Conservation (phyloP, 2,113 vertebrate species). For the Rhinopithecus roxellana region DNA sequence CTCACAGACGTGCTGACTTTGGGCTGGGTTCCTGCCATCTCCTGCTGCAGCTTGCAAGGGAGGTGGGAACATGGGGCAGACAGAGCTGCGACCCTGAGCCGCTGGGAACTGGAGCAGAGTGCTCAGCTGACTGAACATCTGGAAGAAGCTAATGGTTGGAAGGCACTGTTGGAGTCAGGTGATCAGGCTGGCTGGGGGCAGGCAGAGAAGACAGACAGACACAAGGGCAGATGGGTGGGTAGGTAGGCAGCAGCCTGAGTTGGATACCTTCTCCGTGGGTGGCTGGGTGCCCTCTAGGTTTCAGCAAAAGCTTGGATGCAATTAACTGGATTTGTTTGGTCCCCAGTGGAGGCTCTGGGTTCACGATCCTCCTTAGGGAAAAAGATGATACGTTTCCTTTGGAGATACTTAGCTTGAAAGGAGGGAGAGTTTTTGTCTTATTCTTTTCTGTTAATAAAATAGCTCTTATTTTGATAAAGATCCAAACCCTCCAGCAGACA, state of each 20-base stretch:
- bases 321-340: conserved; percentile 1
- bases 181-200: background rate
- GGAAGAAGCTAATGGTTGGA: background rate
- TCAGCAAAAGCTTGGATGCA: conserved; percentile 41
- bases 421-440: background rate
- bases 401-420: conserved; percentile 28
- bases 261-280: background rate
- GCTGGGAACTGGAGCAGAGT: background rate
- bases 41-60: background rate
- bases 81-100: background rate
- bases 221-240: background rate
- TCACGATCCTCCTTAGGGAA: conserved; percentile 41
- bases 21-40: background rate
- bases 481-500: conserved; percentile 60
- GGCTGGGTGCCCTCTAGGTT: background rate
- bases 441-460: conserved; percentile 49
- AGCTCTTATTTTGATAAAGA: conserved; percentile 66
- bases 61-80: background rate
- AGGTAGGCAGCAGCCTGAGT: background rate
- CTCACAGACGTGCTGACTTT: background rate
- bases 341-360: background rate
- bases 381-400: background rate
- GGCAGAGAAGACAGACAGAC: background rate
- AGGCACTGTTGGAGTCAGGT: background rate
- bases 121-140: background rate